Evolutionary conservation across 2,113 vertebrate genomes (phyloP), one percentile per base, ranked within the genome.

Genomic region (Emberiza fucata): DNA sequence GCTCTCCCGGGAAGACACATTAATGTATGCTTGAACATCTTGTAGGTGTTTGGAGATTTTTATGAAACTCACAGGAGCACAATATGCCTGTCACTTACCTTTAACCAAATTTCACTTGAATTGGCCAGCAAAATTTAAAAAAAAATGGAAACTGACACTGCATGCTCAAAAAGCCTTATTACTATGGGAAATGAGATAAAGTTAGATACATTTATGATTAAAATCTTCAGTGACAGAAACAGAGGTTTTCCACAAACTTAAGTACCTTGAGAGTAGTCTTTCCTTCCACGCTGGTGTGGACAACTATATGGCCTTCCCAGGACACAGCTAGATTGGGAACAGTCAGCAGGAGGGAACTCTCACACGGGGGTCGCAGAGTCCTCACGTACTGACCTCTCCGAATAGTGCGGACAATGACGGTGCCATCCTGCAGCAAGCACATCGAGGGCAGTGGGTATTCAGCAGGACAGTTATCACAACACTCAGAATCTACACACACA

Each of bases 311-410:
- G 76, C 99, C 99, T 98, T 99, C 99, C 98, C 98, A 99, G 69
- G 99, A 99, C 85, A 99, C 81, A 45, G 99, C 98, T 96, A 99
- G 97, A 81, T 98, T 98, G 47, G 98, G 98, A 97, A 99, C 97
- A 51, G 98, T 98, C 61, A 98, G 96, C 22, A 98, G 98, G 71
- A 99, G 98, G 11, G 98, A 98, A 95, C 99, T 99, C 92, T 99
- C 99, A 86, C 98, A 99, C 6, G 99, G 99, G 0, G 99, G 99
- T 5, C 98, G 97, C 96, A 99, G 96, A 56, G 98, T 99, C 84
- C 98, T 98, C 98, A 99, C 98, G 28, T 99, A 99, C 95, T 99
- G 99, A 61, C 99, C 99, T 60, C 98, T 98, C 60, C 98, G 98
- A 82, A 99, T 95, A 2, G 99, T 98, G 96, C 98, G 98, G 92